These are phyloP conservation scores for Lasioglossum villosulum DNA, from an alignment of 2,888 invertebrate species.

Conservation along the genomic window DNA sequence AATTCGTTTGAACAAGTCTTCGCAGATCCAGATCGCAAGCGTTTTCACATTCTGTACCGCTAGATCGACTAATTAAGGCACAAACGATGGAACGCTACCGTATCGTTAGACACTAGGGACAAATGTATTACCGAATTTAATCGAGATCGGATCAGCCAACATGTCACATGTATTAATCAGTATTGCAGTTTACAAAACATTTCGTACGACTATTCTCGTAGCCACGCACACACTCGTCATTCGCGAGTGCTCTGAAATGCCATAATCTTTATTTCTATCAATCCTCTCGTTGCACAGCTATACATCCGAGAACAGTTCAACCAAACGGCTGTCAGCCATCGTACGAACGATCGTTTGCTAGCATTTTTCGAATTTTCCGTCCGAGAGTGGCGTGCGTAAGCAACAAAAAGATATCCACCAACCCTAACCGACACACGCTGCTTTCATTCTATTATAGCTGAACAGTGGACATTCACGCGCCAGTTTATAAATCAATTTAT, in stretches of 20 bases:
- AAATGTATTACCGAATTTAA: constrained; percentile 35
- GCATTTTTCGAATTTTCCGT: constrained; percentile 52
- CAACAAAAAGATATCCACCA: not conserved
- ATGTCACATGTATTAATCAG: constrained; percentile 39
- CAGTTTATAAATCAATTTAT: not conserved
- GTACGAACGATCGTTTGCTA: not conserved
- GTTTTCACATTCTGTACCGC: constrained; percentile 1
- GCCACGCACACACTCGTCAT: constrained; percentile 8
- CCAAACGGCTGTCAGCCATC: not conserved
- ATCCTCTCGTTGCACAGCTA: not conserved
- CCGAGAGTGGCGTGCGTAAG: constrained; percentile 19
- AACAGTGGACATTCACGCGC: not conserved
- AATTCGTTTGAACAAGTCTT: constrained; percentile 6
- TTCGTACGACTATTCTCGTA: constrained; percentile 42
- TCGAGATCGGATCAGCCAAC: constrained; percentile 42
- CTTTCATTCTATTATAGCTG: not conserved
- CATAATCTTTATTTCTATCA: not conserved
- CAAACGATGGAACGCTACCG: constrained; percentile 15
- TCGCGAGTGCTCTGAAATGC: constrained; percentile 27
- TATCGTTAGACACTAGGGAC: constrained; percentile 34
- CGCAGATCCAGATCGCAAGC: not conserved
- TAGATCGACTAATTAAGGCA: constrained; percentile 24
- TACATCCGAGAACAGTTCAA: not conserved
- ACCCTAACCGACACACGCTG: not conserved
- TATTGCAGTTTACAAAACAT: constrained; percentile 48